phyloP scores from a whole-genome alignment of 1,140 invertebrate genomes.

The Melipona quadrifasciata region DNA sequence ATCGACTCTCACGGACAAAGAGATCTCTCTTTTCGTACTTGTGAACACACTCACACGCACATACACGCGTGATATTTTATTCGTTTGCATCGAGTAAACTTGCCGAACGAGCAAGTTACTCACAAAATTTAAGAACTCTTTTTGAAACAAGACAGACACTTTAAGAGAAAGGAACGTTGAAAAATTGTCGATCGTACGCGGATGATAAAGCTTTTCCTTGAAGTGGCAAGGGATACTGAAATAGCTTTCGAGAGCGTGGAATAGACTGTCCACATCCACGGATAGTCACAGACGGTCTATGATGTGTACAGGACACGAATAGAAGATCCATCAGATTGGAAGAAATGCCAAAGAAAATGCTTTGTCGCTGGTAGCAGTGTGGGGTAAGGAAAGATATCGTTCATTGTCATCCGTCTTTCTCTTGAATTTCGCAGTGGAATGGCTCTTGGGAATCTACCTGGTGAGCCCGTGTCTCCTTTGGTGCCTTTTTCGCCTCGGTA shows the following conservation, averaged over 20 bases:
- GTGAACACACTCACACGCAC: background rate
- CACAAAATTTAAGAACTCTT: background rate
- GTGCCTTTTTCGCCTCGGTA: conserved; percentile 78
- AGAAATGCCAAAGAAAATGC: background rate
- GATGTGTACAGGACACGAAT: background rate
- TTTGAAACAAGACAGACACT: background rate
- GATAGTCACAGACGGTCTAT: background rate
- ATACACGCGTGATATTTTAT: background rate
- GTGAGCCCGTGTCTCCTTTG: conserved; percentile 77
- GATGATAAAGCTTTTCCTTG: background rate
- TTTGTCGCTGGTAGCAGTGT: background rate
- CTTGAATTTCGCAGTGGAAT: conserved; percentile 43
- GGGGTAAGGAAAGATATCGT: conserved; percentile 22
- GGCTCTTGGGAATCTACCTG: conserved; percentile 77
- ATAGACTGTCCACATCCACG: background rate
- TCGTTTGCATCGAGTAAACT: background rate
- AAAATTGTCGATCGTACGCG: background rate
- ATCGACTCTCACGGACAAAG: conserved; percentile 24
- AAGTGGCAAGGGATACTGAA: background rate
- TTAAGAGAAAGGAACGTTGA: background rate
- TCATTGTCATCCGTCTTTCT: conserved; percentile 39
- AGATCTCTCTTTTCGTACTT: background rate
- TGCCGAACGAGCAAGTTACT: conserved; percentile 1
- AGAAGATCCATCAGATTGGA: conserved; percentile 3
- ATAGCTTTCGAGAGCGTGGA: background rate